These are phyloP conservation scores for Muscidifurax raptorellus DNA, from an alignment of 1,140 invertebrate species.

Conservation along the genomic window DNA sequence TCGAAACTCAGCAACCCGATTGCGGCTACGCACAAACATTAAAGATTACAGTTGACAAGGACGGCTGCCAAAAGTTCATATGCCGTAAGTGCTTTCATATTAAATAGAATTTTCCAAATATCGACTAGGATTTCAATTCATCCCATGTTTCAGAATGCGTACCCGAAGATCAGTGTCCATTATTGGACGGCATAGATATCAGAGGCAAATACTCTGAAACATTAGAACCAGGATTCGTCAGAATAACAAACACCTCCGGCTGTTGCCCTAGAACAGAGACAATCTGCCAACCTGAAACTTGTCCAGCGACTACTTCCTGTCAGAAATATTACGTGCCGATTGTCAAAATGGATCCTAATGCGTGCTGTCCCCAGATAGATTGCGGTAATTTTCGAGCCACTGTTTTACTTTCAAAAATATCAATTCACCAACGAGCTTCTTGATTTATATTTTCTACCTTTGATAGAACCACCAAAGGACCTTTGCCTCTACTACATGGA, in stretches of 20 bases:
- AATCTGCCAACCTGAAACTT: constrained; percentile 79
- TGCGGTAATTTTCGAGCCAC: constrained; percentile 77
- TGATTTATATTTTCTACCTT: neutral
- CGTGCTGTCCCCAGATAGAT: constrained; percentile 81
- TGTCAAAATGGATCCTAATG: constrained; percentile 68
- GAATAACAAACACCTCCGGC: constrained; percentile 77
- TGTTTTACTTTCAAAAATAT: constrained; percentile 34
- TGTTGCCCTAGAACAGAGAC: constrained; percentile 81
- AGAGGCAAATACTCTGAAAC: constrained; percentile 60
- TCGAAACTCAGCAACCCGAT: constrained; percentile 79
- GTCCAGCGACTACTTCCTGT: constrained; percentile 78
- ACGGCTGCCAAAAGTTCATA: constrained; percentile 82
- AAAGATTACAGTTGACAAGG: constrained; percentile 78
- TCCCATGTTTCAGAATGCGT: constrained; percentile 78
- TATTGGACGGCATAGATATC: constrained; percentile 67
- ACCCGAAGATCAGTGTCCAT: constrained; percentile 81
- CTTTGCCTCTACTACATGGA: constrained; percentile 81
- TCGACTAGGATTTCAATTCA: constrained; percentile 13
- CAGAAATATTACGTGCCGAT: constrained; percentile 77
- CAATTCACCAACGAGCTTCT: neutral
- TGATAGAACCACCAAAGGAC: constrained; percentile 80
- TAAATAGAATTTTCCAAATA: constrained; percentile 12
- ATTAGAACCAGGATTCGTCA: constrained; percentile 79
- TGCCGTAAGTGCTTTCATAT: constrained; percentile 77
- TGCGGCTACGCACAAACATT: constrained; percentile 83